Percentiles rank a stretch among this genome's conserved stretches.
phyloP scores from a whole-genome alignment of 2,888 invertebrate genomes.

The Athripsodes cinereus region DNA sequence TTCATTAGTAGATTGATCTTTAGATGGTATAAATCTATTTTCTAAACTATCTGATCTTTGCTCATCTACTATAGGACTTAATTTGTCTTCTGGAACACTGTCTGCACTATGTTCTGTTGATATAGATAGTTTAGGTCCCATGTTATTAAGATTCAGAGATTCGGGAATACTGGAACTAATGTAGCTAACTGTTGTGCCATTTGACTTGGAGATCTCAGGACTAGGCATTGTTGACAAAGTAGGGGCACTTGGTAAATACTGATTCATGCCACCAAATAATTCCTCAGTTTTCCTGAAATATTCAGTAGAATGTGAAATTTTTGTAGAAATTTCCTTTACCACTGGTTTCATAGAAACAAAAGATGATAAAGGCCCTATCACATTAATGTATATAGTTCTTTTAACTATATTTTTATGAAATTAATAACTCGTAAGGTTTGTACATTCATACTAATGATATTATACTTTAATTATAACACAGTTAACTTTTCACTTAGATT shows the following conservation, averaged over 20 bases:
- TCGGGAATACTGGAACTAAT: constrained; percentile 21
- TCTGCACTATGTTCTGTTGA: constrained; percentile 25
- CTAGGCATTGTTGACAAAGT: constrained; percentile 30
- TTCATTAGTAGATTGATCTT: constrained; percentile 5
- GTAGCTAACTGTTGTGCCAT: constrained; percentile 25
- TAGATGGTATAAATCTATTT: constrained; percentile 23
- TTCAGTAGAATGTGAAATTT: not conserved
- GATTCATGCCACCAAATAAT: constrained; percentile 50
- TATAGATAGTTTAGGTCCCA: constrained; percentile 22
- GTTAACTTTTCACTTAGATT: too few species aligned
- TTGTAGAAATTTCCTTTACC: not conserved
- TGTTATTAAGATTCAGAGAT: constrained; percentile 17
- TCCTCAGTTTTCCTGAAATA: constrained; percentile 53
- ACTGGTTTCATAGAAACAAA: not conserved
- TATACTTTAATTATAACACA: too few species aligned
- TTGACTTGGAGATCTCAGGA: constrained; percentile 36
- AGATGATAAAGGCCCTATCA: too few species aligned
- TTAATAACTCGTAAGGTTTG: too few species aligned
- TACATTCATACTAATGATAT: too few species aligned
- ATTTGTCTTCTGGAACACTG: constrained; percentile 14
- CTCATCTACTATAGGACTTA: constrained; percentile 13
- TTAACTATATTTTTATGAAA: not conserved
- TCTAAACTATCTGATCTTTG: constrained; percentile 24
- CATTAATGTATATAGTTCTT: not conserved
- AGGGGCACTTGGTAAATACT: constrained; percentile 47